These are phyloP conservation scores for Perca schrenkii DNA, from an alignment of 2,113 vertebrate genomes.

Conservation along the genomic window DNA sequence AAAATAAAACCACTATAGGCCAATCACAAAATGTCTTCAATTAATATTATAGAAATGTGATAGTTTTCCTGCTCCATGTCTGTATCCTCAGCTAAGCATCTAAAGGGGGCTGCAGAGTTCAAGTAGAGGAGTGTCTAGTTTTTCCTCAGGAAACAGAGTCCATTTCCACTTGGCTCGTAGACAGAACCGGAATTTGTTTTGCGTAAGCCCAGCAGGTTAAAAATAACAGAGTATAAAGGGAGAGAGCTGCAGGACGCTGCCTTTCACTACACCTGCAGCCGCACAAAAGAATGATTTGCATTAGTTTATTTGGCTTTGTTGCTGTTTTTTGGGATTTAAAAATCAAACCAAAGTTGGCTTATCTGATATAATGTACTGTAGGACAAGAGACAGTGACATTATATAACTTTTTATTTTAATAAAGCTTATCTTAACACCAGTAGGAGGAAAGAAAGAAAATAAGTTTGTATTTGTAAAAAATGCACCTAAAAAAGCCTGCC, in stretches of 20 bases:
- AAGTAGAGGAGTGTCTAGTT: conserved; percentile 73
- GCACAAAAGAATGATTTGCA: background rate
- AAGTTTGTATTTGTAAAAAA: background rate
- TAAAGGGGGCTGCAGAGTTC: conserved; percentile 61
- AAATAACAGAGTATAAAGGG: conserved; percentile 85
- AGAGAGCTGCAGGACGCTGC: conserved; percentile 44
- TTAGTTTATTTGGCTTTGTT: background rate
- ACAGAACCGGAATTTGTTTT: conserved; percentile 74
- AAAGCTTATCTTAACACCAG: background rate
- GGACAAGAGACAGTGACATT: background rate
- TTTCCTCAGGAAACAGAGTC: conserved; percentile 82
- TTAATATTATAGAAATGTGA: background rate
- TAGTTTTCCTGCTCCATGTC: background rate
- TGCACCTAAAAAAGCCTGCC: background rate
- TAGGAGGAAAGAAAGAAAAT: background rate
- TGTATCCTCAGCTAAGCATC: conserved; percentile 13
- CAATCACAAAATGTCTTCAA: background rate
- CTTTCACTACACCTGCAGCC: conserved; percentile 56
- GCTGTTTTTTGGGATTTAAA: background rate
- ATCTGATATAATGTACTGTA: background rate
- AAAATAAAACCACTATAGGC: background rate
- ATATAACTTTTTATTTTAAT: background rate
- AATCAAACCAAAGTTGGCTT: background rate
- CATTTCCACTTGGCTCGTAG: conserved; percentile 80
- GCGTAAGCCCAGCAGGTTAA: conserved; percentile 73